A percentile compares a stretch with the other conserved stretches of the same genome.
Conservation (phyloP, 2,888 invertebrate genomes). For the Drosophila greeni region DNA sequence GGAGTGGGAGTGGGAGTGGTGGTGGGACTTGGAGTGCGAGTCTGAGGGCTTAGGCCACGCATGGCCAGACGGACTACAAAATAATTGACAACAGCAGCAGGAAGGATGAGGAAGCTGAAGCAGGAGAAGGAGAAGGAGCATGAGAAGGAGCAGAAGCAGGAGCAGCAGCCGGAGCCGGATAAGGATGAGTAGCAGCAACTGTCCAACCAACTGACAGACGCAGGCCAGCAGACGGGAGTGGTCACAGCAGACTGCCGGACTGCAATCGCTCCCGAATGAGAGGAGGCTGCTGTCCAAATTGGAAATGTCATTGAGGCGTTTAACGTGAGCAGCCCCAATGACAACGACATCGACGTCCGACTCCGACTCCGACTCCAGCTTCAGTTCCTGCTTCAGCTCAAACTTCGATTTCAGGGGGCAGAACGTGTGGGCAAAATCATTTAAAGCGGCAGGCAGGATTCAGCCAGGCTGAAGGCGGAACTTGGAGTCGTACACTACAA, state of each 20-base stretch:
- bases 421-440: slow-evolving; percentile 56
- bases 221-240: slow-evolving; percentile 53
- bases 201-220: slow-evolving; percentile 60
- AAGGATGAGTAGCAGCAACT: slow-evolving; percentile 16
- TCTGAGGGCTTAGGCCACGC: slow-evolving; percentile 42
- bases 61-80: slow-evolving; percentile 49
- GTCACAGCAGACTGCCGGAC: slow-evolving; percentile 57
- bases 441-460: slow-evolving; percentile 48
- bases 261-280: slow-evolving; percentile 22
- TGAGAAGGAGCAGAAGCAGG: background rate
- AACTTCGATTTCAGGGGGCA: slow-evolving; percentile 15
- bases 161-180: background rate
- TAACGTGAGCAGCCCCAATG: slow-evolving; percentile 57
- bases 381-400: slow-evolving; percentile 4
- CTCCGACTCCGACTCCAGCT: background rate
- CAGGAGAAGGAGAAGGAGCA: too few relatives aligned
- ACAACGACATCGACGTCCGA: slow-evolving; percentile 46
- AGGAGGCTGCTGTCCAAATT: slow-evolving; percentile 60
- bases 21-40: slow-evolving; percentile 39
- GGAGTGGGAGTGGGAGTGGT: slow-evolving; percentile 45
- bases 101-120: slow-evolving; percentile 3
- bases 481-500: background rate
- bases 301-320: slow-evolving; percentile 74
- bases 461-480: slow-evolving; percentile 30
- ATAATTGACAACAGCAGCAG: slow-evolving; percentile 59